phyloP scores from a whole-genome alignment of 30 jellyfish, hydroid and myxozoan genomes.

The Hydra vulgaris region DNA sequence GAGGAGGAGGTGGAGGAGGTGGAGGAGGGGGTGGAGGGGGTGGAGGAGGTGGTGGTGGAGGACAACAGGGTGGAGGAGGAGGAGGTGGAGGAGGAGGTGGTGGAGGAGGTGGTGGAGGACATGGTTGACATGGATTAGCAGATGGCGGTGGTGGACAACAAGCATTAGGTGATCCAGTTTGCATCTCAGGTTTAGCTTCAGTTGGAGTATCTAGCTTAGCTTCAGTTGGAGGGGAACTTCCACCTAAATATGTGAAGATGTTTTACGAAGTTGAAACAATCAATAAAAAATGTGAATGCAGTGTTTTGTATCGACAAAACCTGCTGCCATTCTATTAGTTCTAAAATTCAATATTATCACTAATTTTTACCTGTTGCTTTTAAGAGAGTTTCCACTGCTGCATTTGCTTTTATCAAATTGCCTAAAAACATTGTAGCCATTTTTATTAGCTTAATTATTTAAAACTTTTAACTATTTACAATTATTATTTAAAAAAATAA shows the following conservation, averaged over 20 bases:
- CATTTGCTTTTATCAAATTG: conserved; percentile 76
- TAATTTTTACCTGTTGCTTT: conserved; percentile 69
- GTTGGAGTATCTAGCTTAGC: neutral
- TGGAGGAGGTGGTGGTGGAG: conserved; percentile 53
- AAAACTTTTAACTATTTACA: too few species aligned
- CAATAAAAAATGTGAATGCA: conserved; percentile 14
- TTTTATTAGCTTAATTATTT: too few species aligned
- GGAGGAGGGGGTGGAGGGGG: conserved; percentile 59
- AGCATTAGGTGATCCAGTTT: conserved; percentile 83
- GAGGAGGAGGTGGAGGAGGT: conserved; percentile 72
- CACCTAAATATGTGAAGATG: conserved; percentile 7
- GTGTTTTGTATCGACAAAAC: conserved; percentile 1
- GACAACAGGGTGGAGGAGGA: conserved; percentile 83
- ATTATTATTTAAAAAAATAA: too few species aligned
- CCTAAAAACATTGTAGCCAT: conserved; percentile 14
- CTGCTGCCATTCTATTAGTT: neutral
- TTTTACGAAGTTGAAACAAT: neutral
- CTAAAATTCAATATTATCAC: neutral
- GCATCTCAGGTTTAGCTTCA: conserved; percentile 25
- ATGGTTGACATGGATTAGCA: conserved; percentile 62
- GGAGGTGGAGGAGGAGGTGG: conserved; percentile 72
- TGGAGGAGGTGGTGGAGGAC: conserved; percentile 56
- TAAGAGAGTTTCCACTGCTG: conserved; percentile 83
- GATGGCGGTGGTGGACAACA: conserved; percentile 70
- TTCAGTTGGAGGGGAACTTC: conserved; percentile 21